Percentiles rank a stretch among this genome's conserved stretches.
phyloP scores from a whole-genome alignment of 1,140 invertebrate species.

The Choristoneura fumiferana region DNA sequence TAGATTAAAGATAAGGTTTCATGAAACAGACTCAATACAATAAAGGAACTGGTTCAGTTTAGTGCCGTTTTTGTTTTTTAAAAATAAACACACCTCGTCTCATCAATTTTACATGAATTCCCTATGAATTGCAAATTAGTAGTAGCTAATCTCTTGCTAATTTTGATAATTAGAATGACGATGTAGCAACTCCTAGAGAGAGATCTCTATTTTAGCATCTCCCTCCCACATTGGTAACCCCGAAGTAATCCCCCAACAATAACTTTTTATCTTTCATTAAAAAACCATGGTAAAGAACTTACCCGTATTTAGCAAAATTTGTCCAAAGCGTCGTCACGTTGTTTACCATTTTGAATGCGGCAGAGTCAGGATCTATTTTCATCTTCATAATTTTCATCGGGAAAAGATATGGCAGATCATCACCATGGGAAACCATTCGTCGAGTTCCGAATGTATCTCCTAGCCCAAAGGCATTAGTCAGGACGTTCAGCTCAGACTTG shows the following conservation, averaged over 20 bases:
- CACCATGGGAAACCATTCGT: slow-evolving; percentile 32
- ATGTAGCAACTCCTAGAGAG: too few species aligned
- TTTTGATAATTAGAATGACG: too few species aligned
- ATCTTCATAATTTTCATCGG: slow-evolving; percentile 20
- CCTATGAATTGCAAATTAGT: too few species aligned
- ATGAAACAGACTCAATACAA: background rate
- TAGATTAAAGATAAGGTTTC: background rate
- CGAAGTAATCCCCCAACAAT: too few species aligned
- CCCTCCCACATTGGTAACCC: too few species aligned
- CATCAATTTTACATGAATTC: too few species aligned
- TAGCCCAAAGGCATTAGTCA: slow-evolving; percentile 20
- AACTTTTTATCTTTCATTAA: background rate
- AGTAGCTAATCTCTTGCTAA: too few species aligned
- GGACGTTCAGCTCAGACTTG: slow-evolving; percentile 39
- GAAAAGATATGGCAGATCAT: slow-evolving; percentile 48
- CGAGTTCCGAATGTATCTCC: slow-evolving; percentile 19
- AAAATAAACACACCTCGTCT: too few species aligned
- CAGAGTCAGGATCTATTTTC: slow-evolving; percentile 28
- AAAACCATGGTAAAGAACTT: slow-evolving; percentile 8
- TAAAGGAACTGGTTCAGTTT: background rate
- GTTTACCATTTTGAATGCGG: slow-evolving; percentile 37
- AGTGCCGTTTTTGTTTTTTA: background rate
- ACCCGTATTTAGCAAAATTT: slow-evolving; percentile 53
- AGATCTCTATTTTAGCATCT: too few species aligned
- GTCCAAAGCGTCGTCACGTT: slow-evolving; percentile 44